Percentiles rank a stretch among this genome's conserved stretches.
phyloP scores from a whole-genome alignment of 2,888 invertebrate species.

The Caenorhabditis plicata region DNA sequence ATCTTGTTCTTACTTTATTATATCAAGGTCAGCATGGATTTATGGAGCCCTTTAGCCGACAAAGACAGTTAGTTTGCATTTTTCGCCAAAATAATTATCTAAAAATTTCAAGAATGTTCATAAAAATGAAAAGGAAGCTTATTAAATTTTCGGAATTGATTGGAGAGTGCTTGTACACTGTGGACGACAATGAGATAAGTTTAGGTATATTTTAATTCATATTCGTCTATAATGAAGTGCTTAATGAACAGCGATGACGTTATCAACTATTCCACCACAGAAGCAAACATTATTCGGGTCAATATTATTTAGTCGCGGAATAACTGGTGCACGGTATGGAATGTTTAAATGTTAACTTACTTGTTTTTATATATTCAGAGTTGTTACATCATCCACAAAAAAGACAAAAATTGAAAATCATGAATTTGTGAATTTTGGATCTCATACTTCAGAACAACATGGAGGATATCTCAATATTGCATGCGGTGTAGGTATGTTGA shows the following conservation, averaged over 20 bases:
- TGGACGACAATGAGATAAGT: conserved; percentile 50
- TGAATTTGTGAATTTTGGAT: conserved; percentile 53
- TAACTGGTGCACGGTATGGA: conserved; percentile 51
- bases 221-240: too few relatives aligned
- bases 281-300: conserved; percentile 56
- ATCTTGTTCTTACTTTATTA: conserved; percentile 50
- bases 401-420: conserved; percentile 38
- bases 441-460: conserved; percentile 47
- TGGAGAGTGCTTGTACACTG: conserved; percentile 52
- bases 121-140: conserved; percentile 40
- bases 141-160: conserved; percentile 45
- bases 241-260: conserved; percentile 47
- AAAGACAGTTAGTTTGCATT: conserved; percentile 36
- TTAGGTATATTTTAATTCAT: conserved; percentile 26
- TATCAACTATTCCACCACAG: conserved; percentile 44
- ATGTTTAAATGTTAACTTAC: background rate
- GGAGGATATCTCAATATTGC: conserved; percentile 56
- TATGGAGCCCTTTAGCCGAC: conserved; percentile 27
- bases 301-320: conserved; percentile 49
- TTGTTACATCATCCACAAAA: conserved; percentile 33
- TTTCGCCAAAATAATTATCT: conserved; percentile 1
- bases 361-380: conserved; percentile 13
- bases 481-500: conserved; percentile 50
- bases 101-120: conserved; percentile 30
- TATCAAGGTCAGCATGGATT: conserved; percentile 42